Conservation (phyloP, 1,140 invertebrate genomes). For the Tyrophagus putrescentiae region DNA sequence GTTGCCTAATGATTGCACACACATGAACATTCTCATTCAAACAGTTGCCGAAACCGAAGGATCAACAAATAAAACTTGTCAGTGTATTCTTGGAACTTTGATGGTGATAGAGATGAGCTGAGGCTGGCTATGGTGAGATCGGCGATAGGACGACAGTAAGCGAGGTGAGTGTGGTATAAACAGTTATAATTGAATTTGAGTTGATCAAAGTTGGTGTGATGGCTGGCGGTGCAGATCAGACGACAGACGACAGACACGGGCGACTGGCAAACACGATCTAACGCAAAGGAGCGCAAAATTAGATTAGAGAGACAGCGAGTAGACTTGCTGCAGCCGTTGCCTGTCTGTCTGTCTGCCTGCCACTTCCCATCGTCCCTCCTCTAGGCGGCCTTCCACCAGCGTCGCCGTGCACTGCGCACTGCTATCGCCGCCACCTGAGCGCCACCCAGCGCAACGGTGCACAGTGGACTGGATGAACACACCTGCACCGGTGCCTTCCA, state of each 20-base stretch:
- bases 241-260: not conserved
- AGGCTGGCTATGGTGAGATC: not conserved
- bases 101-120: too few species aligned
- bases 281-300: not conserved
- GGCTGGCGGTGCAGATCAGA: not conserved
- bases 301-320: slow-evolving; percentile 12
- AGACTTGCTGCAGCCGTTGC: too few species aligned
- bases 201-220: not conserved
- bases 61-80: too few species aligned
- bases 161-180: not conserved
- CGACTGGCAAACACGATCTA: slow-evolving; percentile 10
- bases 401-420: too few species aligned
- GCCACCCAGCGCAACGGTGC: too few species aligned
- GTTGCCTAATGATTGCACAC: too few species aligned
- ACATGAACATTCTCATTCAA: too few species aligned
- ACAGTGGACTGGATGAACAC: too few species aligned
- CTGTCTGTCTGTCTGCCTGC: not conserved
- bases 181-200: slow-evolving; percentile 12
- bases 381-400: not conserved
- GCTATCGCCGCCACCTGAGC: too few species aligned
- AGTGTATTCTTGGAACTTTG: too few species aligned
- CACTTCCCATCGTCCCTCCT: not conserved
- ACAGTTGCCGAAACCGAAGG: too few species aligned
- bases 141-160: not conserved
- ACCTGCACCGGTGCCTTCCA: too few species aligned